Evolutionary conservation across 1,140 invertebrate genomes (phyloP).

Genomic region (Zaprionus gabonicus): DNA sequence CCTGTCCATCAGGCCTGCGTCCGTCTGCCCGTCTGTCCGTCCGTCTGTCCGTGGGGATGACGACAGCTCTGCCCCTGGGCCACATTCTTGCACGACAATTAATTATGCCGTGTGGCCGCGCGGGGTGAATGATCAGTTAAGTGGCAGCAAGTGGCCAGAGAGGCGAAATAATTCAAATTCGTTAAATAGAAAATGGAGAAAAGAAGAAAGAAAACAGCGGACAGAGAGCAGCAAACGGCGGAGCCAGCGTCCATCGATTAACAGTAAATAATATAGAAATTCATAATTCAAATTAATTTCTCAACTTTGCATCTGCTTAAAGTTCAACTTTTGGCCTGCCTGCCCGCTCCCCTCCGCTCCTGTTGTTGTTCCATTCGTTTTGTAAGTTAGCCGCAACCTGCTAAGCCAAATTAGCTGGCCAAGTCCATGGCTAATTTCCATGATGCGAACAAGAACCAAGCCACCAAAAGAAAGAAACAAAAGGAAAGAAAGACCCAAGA

Average conservation of each 20-base stretch:
- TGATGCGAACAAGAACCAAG: slow-evolving; percentile 17
- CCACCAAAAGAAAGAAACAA: slow-evolving; percentile 8
- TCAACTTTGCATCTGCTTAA: slow-evolving; percentile 48
- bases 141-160: slow-evolving; percentile 46
- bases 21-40: not conserved
- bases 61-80: slow-evolving; percentile 30
- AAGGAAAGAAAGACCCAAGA: slow-evolving; percentile 14
- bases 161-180: slow-evolving; percentile 12
- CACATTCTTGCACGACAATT: slow-evolving; percentile 30
- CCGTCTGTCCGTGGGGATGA: slow-evolving; percentile 4
- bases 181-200: slow-evolving; percentile 7
- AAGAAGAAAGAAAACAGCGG: not conserved
- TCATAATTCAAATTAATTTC: slow-evolving; percentile 51
- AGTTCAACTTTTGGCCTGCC: slow-evolving; percentile 50
- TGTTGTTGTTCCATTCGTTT: not conserved
- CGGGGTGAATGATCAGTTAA: slow-evolving; percentile 75
- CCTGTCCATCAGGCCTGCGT: not conserved
- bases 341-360: not conserved
- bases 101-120: slow-evolving; percentile 22
- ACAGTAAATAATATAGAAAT: slow-evolving; percentile 47
- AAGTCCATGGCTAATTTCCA: slow-evolving; percentile 61
- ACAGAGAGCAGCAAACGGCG: not conserved
- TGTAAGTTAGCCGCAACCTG: slow-evolving; percentile 36
- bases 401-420: slow-evolving; percentile 42
- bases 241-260: slow-evolving; percentile 33